Evolutionary conservation across 2,888 invertebrate genomes (phyloP).

Genomic region (Hemicrepidius hirtus): DNA sequence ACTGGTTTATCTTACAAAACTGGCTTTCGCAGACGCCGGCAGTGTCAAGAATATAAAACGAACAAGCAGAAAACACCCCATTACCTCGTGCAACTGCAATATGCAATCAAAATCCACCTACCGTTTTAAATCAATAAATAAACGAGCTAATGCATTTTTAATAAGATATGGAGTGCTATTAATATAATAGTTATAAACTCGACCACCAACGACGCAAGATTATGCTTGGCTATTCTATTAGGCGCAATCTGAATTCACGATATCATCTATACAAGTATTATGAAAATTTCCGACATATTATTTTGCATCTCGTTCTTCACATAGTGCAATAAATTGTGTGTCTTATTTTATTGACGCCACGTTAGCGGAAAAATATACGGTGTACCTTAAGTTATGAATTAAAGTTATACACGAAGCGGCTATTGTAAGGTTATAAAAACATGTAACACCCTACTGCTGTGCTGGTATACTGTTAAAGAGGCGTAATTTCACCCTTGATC

Average conservation of each 20-base stretch:
- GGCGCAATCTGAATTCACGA: slow-evolving; percentile 67
- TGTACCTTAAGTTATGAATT: slow-evolving; percentile 36
- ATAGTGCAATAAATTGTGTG: slow-evolving; percentile 30
- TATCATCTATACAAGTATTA: slow-evolving; percentile 63
- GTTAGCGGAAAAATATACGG: slow-evolving; percentile 35
- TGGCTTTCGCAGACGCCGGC: slow-evolving; percentile 36
- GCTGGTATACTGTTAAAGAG: slow-evolving; percentile 46
- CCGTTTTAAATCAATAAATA: slow-evolving; percentile 70
- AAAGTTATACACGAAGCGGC: slow-evolving; percentile 42
- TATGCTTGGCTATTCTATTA: slow-evolving; percentile 64
- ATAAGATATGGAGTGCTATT: slow-evolving; percentile 70
- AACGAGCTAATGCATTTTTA: slow-evolving; percentile 70
- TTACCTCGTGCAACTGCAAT: slow-evolving; percentile 45
- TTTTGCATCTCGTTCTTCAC: slow-evolving; percentile 48
- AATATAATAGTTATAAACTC: slow-evolving; percentile 69
- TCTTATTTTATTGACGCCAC: slow-evolving; percentile 37
- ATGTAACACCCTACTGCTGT: slow-evolving; percentile 48
- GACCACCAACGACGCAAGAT: slow-evolving; percentile 69
- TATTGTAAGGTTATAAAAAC: slow-evolving; percentile 45
- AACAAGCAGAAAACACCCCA: slow-evolving; percentile 30
- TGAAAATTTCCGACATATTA: slow-evolving; percentile 53
- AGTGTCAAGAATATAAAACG: slow-evolving; percentile 36
- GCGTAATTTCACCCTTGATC: slow-evolving; percentile 52
- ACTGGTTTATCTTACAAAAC: slow-evolving; percentile 32
- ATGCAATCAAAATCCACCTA: slow-evolving; percentile 64